Conservation (phyloP, 2,113 vertebrate genomes). For the Tretioscincus oriximinensis region DNA sequence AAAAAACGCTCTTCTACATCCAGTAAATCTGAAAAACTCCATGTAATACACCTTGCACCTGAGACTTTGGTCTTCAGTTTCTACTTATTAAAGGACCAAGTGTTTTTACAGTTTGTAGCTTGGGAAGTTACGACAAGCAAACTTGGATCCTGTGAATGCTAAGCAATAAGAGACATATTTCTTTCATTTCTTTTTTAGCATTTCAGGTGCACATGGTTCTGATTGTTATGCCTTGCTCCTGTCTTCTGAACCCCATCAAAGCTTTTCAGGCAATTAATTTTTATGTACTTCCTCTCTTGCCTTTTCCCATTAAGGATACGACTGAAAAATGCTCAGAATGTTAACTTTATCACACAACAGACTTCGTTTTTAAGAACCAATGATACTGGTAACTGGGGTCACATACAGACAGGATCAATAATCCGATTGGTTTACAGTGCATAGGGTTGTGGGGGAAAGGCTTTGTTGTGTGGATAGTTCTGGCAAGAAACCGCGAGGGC, state of each 20-base stretch:
- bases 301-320: neutral
- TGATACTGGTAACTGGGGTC: neutral
- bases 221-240: neutral
- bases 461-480: no score
- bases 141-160: slow-evolving; percentile 20
- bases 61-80: neutral
- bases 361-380: no score
- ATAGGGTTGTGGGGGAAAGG: no score
- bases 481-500: no score
- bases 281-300: neutral
- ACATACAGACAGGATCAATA: no score
- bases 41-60: no score
- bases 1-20: no score
- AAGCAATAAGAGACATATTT: neutral
- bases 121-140: neutral
- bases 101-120: no score
- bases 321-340: neutral
- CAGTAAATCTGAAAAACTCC: no score
- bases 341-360: neutral
- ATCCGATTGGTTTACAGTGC: no score
- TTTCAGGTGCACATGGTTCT: neutral
- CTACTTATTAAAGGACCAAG: no score
- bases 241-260: neutral
- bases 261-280: neutral
- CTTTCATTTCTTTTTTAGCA: neutral